phyloP scores from a whole-genome alignment of 1,140 invertebrate genomes.

The Phymastichus coffea region DNA sequence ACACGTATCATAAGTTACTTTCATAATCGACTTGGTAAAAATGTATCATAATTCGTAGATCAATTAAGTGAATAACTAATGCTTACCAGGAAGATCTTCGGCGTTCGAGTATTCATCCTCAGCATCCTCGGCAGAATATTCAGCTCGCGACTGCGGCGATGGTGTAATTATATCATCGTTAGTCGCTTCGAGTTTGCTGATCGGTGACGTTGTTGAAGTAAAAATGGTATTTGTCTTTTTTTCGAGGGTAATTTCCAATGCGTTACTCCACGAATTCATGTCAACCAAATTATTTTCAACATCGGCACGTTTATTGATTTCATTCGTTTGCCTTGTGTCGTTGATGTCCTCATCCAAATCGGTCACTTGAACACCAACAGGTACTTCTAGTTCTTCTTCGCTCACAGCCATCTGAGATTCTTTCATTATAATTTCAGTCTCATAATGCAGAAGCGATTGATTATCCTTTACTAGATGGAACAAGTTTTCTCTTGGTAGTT shows the following conservation, averaged over 20 bases:
- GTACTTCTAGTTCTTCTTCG: neutral
- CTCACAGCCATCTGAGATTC: neutral
- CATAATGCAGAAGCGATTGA: neutral
- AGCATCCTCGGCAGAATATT: slow-evolving; percentile 36
- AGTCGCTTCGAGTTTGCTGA: slow-evolving; percentile 23
- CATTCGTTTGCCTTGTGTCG: neutral
- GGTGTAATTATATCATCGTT: slow-evolving; percentile 32
- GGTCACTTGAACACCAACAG: slow-evolving; percentile 29
- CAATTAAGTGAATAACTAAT: too few relatives aligned
- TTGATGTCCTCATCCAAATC: slow-evolving; percentile 8
- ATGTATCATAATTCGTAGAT: too few relatives aligned
- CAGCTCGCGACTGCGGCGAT: slow-evolving; percentile 38
- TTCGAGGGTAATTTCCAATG: slow-evolving; percentile 42
- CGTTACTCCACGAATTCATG: slow-evolving; percentile 47
- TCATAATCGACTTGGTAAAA: too few relatives aligned
- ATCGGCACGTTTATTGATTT: slow-evolving; percentile 1
- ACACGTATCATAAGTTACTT: too few relatives aligned
- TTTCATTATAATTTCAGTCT: too few relatives aligned
- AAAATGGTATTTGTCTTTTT: slow-evolving; percentile 41
- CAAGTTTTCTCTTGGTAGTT: too few relatives aligned
- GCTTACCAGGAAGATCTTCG: slow-evolving; percentile 39
- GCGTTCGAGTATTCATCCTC: slow-evolving; percentile 42
- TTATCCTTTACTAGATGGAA: too few relatives aligned
- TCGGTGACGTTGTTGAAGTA: slow-evolving; percentile 24
- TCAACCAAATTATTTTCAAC: slow-evolving; percentile 34